These are phyloP conservation scores for Enteromius paludinosus DNA, from an alignment of 2,797 vertebrate genomes.

Conservation along the genomic window DNA sequence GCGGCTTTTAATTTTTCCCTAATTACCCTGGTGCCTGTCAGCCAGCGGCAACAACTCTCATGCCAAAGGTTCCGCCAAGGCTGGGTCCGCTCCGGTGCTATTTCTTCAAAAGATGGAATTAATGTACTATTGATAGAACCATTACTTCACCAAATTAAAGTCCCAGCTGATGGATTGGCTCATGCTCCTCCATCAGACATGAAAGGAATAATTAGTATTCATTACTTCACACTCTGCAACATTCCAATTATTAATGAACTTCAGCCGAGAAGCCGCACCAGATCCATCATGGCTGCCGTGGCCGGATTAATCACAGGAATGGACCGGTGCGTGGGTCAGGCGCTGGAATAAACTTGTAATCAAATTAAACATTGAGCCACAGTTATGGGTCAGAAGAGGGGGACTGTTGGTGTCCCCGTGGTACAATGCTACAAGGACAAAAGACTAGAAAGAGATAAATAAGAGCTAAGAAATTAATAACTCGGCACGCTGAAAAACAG, in stretches of 20 bases:
- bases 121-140: constrained; percentile 99
- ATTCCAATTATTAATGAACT: constrained; percentile 99
- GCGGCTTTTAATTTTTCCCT: constrained; percentile 95
- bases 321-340: constrained; percentile 82
- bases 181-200: constrained; percentile 94
- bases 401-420: constrained; percentile 12
- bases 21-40: constrained; percentile 91
- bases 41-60: constrained; percentile 87
- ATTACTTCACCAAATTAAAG: constrained; percentile 99
- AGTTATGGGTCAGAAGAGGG: constrained; percentile 72
- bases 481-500: neutral
- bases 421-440: constrained; percentile 40
- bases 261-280: constrained; percentile 89
- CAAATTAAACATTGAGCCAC: constrained; percentile 77
- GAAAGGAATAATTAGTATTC: constrained; percentile 99
- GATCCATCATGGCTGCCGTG: constrained; percentile 92
- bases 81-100: constrained; percentile 94
- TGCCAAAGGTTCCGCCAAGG: constrained; percentile 82
- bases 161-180: constrained; percentile 98
- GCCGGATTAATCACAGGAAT: constrained; percentile 87
- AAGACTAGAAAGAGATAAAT: constrained; percentile 1
- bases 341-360: constrained; percentile 82
- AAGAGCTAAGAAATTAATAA: constrained; percentile 10
- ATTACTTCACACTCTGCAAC: constrained; percentile 99
- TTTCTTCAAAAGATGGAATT: constrained; percentile 99